Base-by-base conservation (phyloP, 2,888 invertebrate genomes). In the Polyploca ridens region DNA sequence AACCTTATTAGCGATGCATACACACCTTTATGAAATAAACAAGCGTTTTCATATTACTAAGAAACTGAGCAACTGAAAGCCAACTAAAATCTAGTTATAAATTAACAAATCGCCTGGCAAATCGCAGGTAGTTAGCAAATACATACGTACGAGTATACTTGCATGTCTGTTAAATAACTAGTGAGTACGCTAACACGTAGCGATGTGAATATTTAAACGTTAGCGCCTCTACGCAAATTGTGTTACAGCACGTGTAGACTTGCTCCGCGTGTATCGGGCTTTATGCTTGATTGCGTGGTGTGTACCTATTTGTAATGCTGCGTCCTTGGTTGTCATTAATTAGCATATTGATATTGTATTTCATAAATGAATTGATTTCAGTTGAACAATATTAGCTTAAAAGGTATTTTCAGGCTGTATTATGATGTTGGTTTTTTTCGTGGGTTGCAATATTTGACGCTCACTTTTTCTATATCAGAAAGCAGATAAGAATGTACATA, bases 81-180 rank as follows among this genome's bases (percentile, higher is more conserved):
- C 54, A 54, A 54, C 54, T 35, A 8, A 58, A 35, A 33, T 7
- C 27, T n/a, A 33, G 33, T 33, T 58, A 33, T 58, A 58, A 35
- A 58, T 58, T 58, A 58, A 58, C 58, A 58, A 58, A 58, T 58
- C 58, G 58, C 35, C 58, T 35, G n/a, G n/a, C 5, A 58, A 27
- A 33, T 58, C 7, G 10, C 58, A 33, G 14, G 58, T 58, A 58
- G 10, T 16, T 58, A n/a, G 58, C 27, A 14, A 10, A 14, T n/a
- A 33, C 33, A 27, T 58, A 33, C 14, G 27, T 0, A 35, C 33
- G 8, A 10, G 10, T 11, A 13, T n/a, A 58, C 35, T 35, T 58
- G 35, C 58, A 58, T 58, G 4, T 49, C 49, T 49, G 58, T n/a
- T 58, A 58, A 58, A 58, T 58, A 58, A 58, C 58, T 58, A 33